Percentiles rank a stretch among this genome's conserved stretches.
Conservation (phyloP, 2,888 invertebrate species). For the Cheiracanthium punctorium region DNA sequence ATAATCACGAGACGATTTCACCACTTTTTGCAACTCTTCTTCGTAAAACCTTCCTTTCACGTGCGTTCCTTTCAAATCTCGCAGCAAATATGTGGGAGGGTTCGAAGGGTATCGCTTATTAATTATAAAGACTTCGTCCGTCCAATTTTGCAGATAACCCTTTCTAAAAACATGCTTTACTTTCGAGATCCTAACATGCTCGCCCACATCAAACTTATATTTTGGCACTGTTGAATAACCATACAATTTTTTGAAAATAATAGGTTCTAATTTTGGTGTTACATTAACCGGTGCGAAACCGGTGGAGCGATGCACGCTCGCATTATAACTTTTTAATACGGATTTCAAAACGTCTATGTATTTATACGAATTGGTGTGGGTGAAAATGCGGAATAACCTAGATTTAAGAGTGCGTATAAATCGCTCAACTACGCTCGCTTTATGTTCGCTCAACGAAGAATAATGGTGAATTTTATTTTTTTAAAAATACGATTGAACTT, state of each 20-base stretch:
- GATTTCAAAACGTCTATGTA: slow-evolving; percentile 3
- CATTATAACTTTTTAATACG: slow-evolving; percentile 30
- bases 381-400: slow-evolving; percentile 16
- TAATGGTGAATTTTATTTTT: neutral
- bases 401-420: slow-evolving; percentile 74
- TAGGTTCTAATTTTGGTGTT: neutral
- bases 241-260: slow-evolving; percentile 24
- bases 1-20: neutral
- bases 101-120: neutral
- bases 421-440: slow-evolving; percentile 74
- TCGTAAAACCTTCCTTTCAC: slow-evolving; percentile 19
- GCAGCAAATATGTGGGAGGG: neutral
- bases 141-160: slow-evolving; percentile 41
- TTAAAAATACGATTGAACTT: neutral
- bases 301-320: slow-evolving; percentile 12
- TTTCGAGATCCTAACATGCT: slow-evolving; percentile 13
- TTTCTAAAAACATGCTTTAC: neutral
- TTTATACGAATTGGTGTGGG: neutral
- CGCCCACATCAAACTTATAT: neutral
- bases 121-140: slow-evolving; percentile 19
- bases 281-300: slow-evolving; percentile 13
- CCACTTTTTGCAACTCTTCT: slow-evolving; percentile 35
- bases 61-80: neutral
- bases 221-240: neutral
- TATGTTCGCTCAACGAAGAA: slow-evolving; percentile 70